Conservation (phyloP, 2,113 vertebrate species). For the Cyanoliseus patagonus region DNA sequence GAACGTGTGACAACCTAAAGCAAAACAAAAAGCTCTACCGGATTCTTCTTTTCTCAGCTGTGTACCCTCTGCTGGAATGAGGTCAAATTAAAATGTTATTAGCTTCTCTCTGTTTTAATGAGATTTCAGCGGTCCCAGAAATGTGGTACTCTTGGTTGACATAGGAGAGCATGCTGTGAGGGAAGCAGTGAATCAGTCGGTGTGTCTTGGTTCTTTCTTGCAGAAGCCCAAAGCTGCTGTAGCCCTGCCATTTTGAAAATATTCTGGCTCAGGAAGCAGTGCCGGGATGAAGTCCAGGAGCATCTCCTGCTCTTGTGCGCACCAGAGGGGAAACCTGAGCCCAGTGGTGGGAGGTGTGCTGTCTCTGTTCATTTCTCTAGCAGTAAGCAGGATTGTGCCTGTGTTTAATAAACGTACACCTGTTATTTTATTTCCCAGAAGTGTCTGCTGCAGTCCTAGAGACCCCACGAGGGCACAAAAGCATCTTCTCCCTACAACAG, state of each 20-base stretch:
- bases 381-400: background rate
- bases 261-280: background rate
- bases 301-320: background rate
- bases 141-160: background rate
- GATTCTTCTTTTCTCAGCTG: background rate
- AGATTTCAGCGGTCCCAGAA: background rate
- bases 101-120: background rate
- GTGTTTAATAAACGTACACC: constrained; percentile 40
- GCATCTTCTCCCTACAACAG: background rate
- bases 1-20: background rate
- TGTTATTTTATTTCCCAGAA: constrained; percentile 51
- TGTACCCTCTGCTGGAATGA: background rate
- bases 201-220: background rate
- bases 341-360: constrained; percentile 5
- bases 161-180: background rate
- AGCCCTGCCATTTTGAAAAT: background rate
- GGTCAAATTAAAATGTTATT: background rate
- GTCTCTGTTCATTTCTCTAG: constrained; percentile 12
- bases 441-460: background rate
- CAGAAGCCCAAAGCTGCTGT: background rate
- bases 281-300: background rate
- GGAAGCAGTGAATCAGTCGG: background rate
- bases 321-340: background rate
- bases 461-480: background rate
- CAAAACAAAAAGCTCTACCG: background rate